Base-by-base conservation (phyloP, 2,113 vertebrate species). In the Poecilia latipinna region DNA sequence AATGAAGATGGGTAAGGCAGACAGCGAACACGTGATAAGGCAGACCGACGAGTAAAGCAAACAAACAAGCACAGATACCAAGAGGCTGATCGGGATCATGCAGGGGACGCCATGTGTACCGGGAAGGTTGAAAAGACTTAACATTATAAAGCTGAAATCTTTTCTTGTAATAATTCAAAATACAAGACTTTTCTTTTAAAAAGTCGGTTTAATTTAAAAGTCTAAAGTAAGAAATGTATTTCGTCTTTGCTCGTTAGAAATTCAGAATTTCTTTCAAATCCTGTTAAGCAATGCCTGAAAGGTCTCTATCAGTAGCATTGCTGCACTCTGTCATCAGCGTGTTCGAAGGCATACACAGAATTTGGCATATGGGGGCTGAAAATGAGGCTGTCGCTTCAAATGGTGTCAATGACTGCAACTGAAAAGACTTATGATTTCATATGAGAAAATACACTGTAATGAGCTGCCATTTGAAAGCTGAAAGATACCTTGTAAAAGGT, bases 1-100 rank as follows among this genome's bases (percentile, higher is more conserved):
- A 87, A 90, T 83, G 61, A 88, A 89, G 89, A 91, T 82, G 77
- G 72, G 86, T 85, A 80, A 39, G 67, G 76, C 75, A 82, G 77
- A 89, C 77, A 82, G 88, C 84, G 85, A 92, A 92, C 82, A 90
- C 64, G 72, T 76, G 80, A 91, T 87, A 87, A 89, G 79, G 71
- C 29, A 67, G 68, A 67, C 60, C 79, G 69, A 83, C 33, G 61
- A 68, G 87, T 26, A 72, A 31, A 77, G 60, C 57, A 44, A 70
- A 69, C 54, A 8, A 51, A 22, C 17, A n/a, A 48, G 69, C 60
- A 77, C 44, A 39, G 29, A 77, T 42, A 82, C 70, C 67, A 19
- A 15, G 10, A 11, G 15, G 42, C 60, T 57, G 79, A 89, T 77
- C 76, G 22, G 72, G 35, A 91, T 86, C 75, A 61, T 65, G 78